A percentile compares a stretch with the other conserved stretches of the same genome.
phyloP scores from a whole-genome alignment of 1,140 invertebrate species.

The Cherax destructor region DNA sequence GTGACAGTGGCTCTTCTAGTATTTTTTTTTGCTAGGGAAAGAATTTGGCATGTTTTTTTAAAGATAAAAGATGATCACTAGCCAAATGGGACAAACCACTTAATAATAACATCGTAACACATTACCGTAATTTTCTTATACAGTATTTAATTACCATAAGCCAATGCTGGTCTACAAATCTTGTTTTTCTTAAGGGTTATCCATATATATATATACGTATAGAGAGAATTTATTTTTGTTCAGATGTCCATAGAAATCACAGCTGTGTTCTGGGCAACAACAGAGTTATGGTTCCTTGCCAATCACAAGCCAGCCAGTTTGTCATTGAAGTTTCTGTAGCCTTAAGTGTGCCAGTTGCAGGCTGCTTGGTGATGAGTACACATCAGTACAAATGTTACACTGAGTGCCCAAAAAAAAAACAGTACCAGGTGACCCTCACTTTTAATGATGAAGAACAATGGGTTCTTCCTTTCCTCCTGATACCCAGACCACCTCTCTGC shows the following conservation, averaged over 20 bases:
- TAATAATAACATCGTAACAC: background rate
- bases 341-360: background rate
- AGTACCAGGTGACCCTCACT: background rate
- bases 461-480: background rate
- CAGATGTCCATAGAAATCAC: too few species aligned
- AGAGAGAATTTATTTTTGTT: too few species aligned
- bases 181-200: too few species aligned
- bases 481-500: background rate
- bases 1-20: background rate
- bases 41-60: background rate
- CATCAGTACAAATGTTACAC: slow-evolving; percentile 27
- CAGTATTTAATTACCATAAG: too few species aligned
- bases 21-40: background rate
- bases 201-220: too few species aligned
- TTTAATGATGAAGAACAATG: background rate
- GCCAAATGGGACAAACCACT: background rate
- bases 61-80: background rate
- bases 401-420: background rate
- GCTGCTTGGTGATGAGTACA: background rate
- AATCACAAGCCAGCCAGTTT: background rate
- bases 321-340: background rate
- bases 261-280: too few species aligned
- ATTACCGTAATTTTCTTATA: background rate
- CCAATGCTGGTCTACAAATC: too few species aligned
- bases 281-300: too few species aligned